phyloP scores from a whole-genome alignment of 2,797 vertebrate genomes.

The Glossophaga mutica region DNA sequence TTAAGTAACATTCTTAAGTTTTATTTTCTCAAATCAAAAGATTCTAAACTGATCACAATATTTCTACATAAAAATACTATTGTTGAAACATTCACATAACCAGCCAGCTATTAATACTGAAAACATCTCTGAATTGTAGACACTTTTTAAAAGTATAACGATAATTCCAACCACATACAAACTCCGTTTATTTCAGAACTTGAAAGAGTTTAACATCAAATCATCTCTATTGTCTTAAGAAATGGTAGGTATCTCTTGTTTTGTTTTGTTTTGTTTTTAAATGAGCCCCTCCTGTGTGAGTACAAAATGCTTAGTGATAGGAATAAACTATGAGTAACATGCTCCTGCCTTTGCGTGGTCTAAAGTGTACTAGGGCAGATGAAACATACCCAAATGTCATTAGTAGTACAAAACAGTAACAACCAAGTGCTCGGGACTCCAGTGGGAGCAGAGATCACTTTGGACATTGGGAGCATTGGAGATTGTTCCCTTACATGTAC shows the following conservation, averaged over 20 bases:
- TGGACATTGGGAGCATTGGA: neutral
- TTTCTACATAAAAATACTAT: neutral
- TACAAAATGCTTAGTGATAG: neutral
- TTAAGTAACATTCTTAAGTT: slow-evolving; percentile 23
- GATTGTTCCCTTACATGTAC: neutral
- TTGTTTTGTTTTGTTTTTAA: neutral
- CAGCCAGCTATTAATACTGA: neutral
- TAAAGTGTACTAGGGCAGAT: neutral
- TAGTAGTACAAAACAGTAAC: neutral
- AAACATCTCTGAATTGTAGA: slow-evolving; percentile 11
- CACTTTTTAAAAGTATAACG: neutral
- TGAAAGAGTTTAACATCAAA: slow-evolving; percentile 5
- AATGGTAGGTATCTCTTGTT: neutral
- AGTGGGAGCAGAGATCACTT: neutral
- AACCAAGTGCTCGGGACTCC: neutral
- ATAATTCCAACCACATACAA: slow-evolving; percentile 2
- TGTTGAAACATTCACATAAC: slow-evolving; percentile 1
- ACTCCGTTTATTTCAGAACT: slow-evolving; percentile 7
- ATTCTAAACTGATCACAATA: neutral
- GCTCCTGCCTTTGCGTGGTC: neutral
- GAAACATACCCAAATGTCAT: neutral
- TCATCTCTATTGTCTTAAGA: neutral
- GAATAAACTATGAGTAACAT: neutral
- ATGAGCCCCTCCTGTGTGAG: neutral
- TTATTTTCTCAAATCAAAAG: slow-evolving; percentile 25